A percentile compares a stretch with the other conserved stretches of the same genome.
Conservation (phyloP, 2,888 invertebrate species). For the Phasia obesa region DNA sequence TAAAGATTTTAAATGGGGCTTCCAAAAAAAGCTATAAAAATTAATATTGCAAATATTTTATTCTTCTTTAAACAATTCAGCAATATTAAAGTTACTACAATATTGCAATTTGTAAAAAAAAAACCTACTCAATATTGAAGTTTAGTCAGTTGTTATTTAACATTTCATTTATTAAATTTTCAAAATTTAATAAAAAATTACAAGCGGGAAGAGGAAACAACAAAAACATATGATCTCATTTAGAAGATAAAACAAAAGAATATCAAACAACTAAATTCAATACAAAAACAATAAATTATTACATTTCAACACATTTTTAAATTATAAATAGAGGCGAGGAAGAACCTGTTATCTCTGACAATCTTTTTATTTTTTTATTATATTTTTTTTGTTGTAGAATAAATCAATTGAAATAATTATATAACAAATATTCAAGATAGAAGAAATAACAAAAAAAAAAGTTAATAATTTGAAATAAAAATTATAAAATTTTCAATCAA, state of each 20-base stretch:
- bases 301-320: constrained; percentile 23
- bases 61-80: too few species aligned
- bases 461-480: constrained; percentile 16
- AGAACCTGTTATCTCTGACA: constrained; percentile 44
- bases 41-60: too few species aligned
- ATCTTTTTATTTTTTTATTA: too few species aligned
- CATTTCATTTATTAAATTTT: too few species aligned
- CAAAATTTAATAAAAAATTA: background rate
- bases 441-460: constrained; percentile 23
- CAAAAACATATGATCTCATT: constrained; percentile 54
- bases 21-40: too few species aligned
- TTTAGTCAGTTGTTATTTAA: too few species aligned
- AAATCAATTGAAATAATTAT: constrained; percentile 40
- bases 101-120: too few species aligned
- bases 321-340: background rate
- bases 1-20: too few species aligned
- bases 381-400: constrained; percentile 27
- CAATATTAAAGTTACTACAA: too few species aligned
- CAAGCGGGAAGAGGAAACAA: constrained; percentile 16
- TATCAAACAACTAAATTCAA: constrained; percentile 24
- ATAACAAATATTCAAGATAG: constrained; percentile 32
- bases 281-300: constrained; percentile 10
- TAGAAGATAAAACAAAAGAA: constrained; percentile 14
- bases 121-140: too few species aligned
- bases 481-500: too few species aligned